Evolutionary conservation across 2,113 vertebrate genomes (phyloP).

Genomic region (Picathartes gymnocephalus): DNA sequence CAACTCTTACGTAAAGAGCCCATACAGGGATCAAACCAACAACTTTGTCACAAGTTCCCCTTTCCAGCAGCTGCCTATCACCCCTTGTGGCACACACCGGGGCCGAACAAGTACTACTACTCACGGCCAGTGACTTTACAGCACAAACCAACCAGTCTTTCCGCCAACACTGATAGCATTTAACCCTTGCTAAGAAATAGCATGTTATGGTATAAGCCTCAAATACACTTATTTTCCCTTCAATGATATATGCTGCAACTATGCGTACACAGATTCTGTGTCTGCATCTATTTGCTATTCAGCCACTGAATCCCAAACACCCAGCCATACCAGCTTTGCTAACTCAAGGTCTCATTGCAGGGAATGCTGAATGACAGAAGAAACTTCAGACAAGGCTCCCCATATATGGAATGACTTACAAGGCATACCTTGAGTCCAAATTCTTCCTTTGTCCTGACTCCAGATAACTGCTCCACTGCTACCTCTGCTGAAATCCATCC

Average conservation of each 20-base stretch:
- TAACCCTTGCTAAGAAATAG: background rate
- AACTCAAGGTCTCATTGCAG: background rate
- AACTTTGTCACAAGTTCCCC: background rate
- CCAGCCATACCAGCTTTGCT: no score
- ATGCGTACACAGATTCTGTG: background rate
- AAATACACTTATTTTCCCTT: background rate
- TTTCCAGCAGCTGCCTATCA: background rate
- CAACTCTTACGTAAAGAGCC: background rate
- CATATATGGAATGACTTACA: background rate
- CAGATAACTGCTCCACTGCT: background rate
- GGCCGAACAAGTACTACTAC: no score
- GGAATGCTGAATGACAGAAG: background rate
- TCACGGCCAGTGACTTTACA: accelerated
- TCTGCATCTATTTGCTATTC: accelerated
- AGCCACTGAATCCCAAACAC: background rate
- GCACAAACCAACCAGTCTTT: background rate
- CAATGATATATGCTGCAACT: background rate
- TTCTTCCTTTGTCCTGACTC: background rate
- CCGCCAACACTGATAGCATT: background rate
- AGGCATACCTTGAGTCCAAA: background rate
- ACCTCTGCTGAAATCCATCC: background rate
- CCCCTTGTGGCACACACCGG: background rate
- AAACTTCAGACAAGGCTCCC: background rate
- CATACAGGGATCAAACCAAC: background rate
- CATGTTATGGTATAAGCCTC: background rate